Evolutionary conservation across 2,888 invertebrate genomes (phyloP), one percentile per base, ranked within the genome.

Genomic region (Tachystola acroxantha): DNA sequence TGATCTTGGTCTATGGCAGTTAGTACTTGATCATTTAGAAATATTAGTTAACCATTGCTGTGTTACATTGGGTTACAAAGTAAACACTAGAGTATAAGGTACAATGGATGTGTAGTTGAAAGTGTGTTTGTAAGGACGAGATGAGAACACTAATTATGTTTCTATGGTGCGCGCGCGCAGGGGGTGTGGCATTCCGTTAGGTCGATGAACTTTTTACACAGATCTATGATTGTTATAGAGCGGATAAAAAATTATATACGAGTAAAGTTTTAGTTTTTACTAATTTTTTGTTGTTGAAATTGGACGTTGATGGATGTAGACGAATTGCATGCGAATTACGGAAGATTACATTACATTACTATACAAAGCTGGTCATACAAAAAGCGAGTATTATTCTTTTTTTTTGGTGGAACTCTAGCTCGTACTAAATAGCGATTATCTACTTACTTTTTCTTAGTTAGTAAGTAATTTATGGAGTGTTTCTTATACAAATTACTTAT

Each of bases 71-170:
- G 2, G 10, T 27, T 27, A 12, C 12, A 11, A 7, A 6, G 7
- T 27, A 27, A 11, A 27, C 22, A 32, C 12, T 14, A 10, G 14
- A 12, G 11, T 6, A 20, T n/a, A 20, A 34, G 22, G 32, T 7
- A 14, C 76, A 64, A 72, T 78, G 73, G 63, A 67, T 48, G 55
- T 43, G 55, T 52, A 54, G 59, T 51, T 55, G 64, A 64, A 66
- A 56, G 46, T 63, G 69, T 60, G 53, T 53, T 58, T 59, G 48
- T 60, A 60, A 55, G 57, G 62, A 59, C 64, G 65, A 66, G 79
- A 72, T 68, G 74, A 71, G 75, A 74, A 66, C 70, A 72, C 82
- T 82, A 84, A 85, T 85, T 85, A 84, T 75, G 74, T 74, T 73
- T 74, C 78, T 78, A 76, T 74, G 75, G 74, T 65, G 72, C 66